Base-by-base conservation (phyloP, 2,113 vertebrate genomes). In the Pelusios castaneus region DNA sequence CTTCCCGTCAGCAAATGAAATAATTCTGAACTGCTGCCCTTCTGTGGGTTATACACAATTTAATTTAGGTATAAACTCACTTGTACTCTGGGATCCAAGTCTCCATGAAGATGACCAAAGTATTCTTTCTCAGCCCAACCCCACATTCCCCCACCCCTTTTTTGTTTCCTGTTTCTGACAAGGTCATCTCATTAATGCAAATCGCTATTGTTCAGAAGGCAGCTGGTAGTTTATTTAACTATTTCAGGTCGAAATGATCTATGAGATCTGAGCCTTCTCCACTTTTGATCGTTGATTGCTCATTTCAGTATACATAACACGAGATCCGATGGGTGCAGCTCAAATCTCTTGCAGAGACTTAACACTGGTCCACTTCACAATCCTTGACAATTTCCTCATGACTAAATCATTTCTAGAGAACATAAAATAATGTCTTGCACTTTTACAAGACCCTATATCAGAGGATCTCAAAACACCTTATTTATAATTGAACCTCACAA, bases 101-200 rank as follows among this genome's bases (percentile, higher is more conserved):
- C 93, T 95, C 88, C 86, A 94, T 95, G 94, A 84, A 95, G 89
- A 95, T 96, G 96, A 97, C 95, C 95, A 96, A 95, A 92, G 96
- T 84, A 96, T 95, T 97, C 67, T 29, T 92, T 95, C 95, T 92
- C 93, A 63, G 60, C 34, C 16, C 60, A 63, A 29, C 4, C 1
- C 31, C 60, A 63, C 31, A 94, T 94, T 93, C 91, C 67, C 87
- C 93, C 95, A 93, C 80, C 88, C 90, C 92, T 96, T 94, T 95
- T 95, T 56, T 63, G 89, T 92, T 88, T 94, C 86, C 94, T 91
- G 93, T 80, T 91, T 96, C 90, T 97, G 95, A 97, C 97, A 96
- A 97, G 97, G 95, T 97, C 97, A 97, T 96, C 95, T 96, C 95
- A 97, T 97, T 95, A 97, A 97, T 96, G 94, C 95, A 97, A 94